Percentiles rank a stretch among this genome's conserved stretches.
phyloP scores from a whole-genome alignment of 2,113 vertebrate genomes.

The Glaucidium brasilianum region DNA sequence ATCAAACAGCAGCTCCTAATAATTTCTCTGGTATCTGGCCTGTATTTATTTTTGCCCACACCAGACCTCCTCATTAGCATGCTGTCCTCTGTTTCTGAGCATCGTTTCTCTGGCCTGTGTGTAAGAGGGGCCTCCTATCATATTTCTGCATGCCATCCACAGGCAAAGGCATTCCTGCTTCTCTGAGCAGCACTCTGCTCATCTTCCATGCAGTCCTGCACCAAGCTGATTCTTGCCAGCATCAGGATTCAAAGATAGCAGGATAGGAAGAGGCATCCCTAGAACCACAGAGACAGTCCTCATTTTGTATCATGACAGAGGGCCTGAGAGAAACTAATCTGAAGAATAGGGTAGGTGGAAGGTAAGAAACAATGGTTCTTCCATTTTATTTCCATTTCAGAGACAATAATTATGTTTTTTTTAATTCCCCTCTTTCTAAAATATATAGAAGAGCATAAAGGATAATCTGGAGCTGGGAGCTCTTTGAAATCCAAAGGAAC shows the following conservation, averaged over 20 bases:
- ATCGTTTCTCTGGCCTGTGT: not conserved
- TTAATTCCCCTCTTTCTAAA: conserved; percentile 13
- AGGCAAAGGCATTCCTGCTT: not conserved
- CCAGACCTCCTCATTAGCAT: not conserved
- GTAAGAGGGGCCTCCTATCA: not conserved
- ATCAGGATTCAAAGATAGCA: not conserved
- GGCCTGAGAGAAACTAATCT: not conserved
- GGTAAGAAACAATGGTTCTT: not conserved
- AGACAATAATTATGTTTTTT: not conserved
- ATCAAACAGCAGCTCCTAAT: not conserved
- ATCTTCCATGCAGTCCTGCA: not conserved
- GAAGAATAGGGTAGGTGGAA: not conserved
- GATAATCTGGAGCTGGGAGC: conserved; percentile 32
- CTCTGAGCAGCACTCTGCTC: not conserved
- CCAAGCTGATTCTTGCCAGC: not conserved
- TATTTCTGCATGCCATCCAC: not conserved
- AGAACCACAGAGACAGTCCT: not conserved
- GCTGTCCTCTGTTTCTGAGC: not conserved
- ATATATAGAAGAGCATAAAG: conserved; percentile 17
- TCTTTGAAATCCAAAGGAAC: conserved; percentile 59
- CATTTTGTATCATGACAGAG: not conserved
- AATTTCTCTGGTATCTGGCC: not conserved
- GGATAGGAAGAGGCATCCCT: not conserved
- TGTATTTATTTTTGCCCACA: not conserved
- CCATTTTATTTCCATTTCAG: not conserved